Percentiles rank a stretch among this genome's conserved stretches.
Conservation (phyloP, 2,113 vertebrate species). For the Limanda limanda region DNA sequence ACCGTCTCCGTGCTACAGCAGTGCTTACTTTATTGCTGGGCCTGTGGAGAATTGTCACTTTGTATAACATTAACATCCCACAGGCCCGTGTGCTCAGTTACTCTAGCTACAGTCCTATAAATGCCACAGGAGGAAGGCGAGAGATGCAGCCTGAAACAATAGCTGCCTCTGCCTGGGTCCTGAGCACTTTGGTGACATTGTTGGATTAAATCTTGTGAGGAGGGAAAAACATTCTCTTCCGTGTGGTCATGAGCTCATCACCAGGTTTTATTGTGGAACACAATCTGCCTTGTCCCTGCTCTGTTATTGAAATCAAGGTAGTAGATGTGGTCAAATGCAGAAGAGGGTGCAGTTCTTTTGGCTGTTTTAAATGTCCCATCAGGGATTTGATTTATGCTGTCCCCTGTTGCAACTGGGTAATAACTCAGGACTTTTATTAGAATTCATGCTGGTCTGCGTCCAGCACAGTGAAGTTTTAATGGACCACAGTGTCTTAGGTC, state of each 20-base stretch:
- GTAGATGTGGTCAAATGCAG: slow-evolving; percentile 17
- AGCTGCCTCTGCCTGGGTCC: slow-evolving; percentile 35
- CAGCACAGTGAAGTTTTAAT: slow-evolving; percentile 47
- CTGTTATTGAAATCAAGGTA: slow-evolving; percentile 40
- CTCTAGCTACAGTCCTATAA: slow-evolving; percentile 48
- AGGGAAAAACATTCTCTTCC: slow-evolving; percentile 22
- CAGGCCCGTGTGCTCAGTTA: slow-evolving; percentile 58
- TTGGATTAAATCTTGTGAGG: slow-evolving; percentile 42
- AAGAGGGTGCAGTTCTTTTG: slow-evolving; percentile 22
- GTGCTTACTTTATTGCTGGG: slow-evolving; percentile 23
- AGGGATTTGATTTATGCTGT: slow-evolving; percentile 37
- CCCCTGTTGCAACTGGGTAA: slow-evolving; percentile 32
- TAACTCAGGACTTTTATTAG: slow-evolving; percentile 48
- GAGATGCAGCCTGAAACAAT: slow-evolving; percentile 61
- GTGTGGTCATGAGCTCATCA: slow-evolving; percentile 54
- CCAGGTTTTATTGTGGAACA: slow-evolving; percentile 43
- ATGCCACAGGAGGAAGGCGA: slow-evolving; percentile 41
- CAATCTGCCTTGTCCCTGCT: slow-evolving; percentile 41
- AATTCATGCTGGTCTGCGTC: slow-evolving; percentile 29
- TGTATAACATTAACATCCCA: slow-evolving; percentile 53
- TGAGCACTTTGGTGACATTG: slow-evolving; percentile 42
- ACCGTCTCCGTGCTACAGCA: background rate
- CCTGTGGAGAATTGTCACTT: slow-evolving; percentile 60
- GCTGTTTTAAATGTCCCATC: slow-evolving; percentile 45
- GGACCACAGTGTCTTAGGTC: slow-evolving; percentile 36